phyloP scores from a whole-genome alignment of 64 coral and sea anemone genomes.

The Pocillopora damicornis region DNA sequence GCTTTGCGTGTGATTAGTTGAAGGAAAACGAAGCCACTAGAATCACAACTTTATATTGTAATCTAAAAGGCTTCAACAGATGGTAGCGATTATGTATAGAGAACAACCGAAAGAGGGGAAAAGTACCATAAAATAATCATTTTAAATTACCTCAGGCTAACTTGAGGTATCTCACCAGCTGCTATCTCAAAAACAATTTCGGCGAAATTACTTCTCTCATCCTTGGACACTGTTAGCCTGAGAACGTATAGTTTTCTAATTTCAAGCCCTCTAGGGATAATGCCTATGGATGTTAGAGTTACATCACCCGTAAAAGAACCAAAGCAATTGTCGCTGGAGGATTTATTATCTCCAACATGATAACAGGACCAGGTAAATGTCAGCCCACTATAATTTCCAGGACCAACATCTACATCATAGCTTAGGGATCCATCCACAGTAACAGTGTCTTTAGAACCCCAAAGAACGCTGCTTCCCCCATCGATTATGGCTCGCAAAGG shows the following conservation, averaged over 20 bases:
- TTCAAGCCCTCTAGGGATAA: background rate
- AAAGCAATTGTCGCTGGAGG: background rate
- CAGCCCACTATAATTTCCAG: background rate
- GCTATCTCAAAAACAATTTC: constrained; percentile 25
- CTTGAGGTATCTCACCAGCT: constrained; percentile 17
- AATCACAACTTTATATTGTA: too few species aligned
- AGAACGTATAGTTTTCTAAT: background rate
- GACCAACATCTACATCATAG: constrained; percentile 29
- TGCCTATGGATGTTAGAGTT: background rate
- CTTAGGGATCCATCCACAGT: constrained; percentile 4
- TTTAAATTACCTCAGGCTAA: background rate
- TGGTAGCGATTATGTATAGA: too few species aligned
- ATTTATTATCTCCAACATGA: background rate
- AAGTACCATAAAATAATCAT: background rate
- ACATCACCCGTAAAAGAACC: background rate
- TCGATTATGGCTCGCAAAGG: constrained; percentile 10
- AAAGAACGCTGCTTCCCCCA: constrained; percentile 26
- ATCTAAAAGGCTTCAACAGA: too few species aligned
- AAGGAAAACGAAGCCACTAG: too few species aligned
- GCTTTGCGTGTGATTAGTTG: too few species aligned
- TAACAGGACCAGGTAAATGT: constrained; percentile 13
- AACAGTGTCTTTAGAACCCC: constrained; percentile 4
- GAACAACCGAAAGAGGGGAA: too few species aligned
- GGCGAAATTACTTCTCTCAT: background rate
- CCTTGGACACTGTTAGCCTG: background rate